Base-by-base conservation (phyloP, 1,140 invertebrate species). In the Oryctes rhinoceros region DNA sequence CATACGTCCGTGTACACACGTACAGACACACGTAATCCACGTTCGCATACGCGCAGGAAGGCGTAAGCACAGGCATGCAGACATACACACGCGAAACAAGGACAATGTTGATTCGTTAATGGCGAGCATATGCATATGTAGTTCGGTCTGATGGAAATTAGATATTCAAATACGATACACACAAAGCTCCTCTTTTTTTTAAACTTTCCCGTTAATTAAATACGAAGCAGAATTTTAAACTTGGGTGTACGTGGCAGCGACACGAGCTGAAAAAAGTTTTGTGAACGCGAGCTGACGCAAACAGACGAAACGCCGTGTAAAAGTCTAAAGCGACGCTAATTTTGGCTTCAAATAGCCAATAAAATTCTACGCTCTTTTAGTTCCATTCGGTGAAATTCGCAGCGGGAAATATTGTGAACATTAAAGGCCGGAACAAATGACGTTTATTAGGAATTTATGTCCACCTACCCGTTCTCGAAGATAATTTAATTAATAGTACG, bases 121-220 rank as follows among this genome's bases (percentile, higher is more conserved):
- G 53, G 53, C 53, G 53, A 59, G 15, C 15, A 59, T 18, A 59
- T 59, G 3, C 53, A 18, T 59, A 59, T 59, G 53, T 59, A 59
- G 53, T 59, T 59, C 18, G 15, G 18, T 59, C 53, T 59, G 53
- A 59, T 59, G 53, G 53, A 59, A 59, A 59, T 59, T 59, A 18
- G 53, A 59, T 59, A 59, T 59, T 59, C 53, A 18, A n/a, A 59
- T 59, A 18, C 53, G 53, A 59, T 59, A 59, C 15, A 18, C 53
- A 59, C 53, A 18, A 59, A 59, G 53, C 53, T 59, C 53, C 18
- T n/a, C 15, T 59, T n/a, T 59, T 59, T 59, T 18, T 59, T 18
- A 59, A 59, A 59, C 53, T 59, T 59, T 59, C 53, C 53, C 53
- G 53, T 59, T 59, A 59, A 59, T 59, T 59, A 59, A 59, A 59